Conservation (phyloP, 2,797 vertebrate genomes). For the Microtus agrestis region DNA sequence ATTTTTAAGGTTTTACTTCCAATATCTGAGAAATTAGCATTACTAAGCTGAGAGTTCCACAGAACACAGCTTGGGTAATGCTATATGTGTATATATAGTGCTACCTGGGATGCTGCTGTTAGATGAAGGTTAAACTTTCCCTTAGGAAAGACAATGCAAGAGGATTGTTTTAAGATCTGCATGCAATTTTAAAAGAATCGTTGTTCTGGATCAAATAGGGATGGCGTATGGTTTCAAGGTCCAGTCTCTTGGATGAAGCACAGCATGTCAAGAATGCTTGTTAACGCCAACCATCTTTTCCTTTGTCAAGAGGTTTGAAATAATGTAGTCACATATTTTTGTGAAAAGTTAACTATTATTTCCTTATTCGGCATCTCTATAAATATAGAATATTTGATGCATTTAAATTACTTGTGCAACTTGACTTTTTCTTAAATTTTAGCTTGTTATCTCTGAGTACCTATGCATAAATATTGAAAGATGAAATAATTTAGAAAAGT, state of each 20-base stretch:
- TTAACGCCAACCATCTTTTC: slow-evolving; percentile 76
- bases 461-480: background rate
- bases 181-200: background rate
- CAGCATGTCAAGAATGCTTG: slow-evolving; percentile 43
- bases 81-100: no score
- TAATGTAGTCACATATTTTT: slow-evolving; percentile 72
- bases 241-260: slow-evolving; percentile 18
- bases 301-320: slow-evolving; percentile 72
- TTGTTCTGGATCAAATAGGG: slow-evolving; percentile 9
- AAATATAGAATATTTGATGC: slow-evolving; percentile 50
- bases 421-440: slow-evolving; percentile 25
- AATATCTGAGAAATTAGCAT: background rate
- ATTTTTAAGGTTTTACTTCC: background rate
- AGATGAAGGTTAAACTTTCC: background rate
- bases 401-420: background rate
- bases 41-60: background rate
- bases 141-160: slow-evolving; percentile 17
- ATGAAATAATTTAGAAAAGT: slow-evolving; percentile 3
- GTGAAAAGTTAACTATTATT: slow-evolving; percentile 76
- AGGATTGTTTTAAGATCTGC: slow-evolving; percentile 24
- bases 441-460: background rate
- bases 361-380: slow-evolving; percentile 68
- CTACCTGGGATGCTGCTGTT: background rate
- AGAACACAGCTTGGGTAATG: background rate
- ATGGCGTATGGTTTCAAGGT: slow-evolving; percentile 60